Percentiles rank a stretch among this genome's conserved stretches.
Evolutionary conservation across 2,797 vertebrate genomes (phyloP).

Genomic region (Melanotaenia pygmaea): DNA sequence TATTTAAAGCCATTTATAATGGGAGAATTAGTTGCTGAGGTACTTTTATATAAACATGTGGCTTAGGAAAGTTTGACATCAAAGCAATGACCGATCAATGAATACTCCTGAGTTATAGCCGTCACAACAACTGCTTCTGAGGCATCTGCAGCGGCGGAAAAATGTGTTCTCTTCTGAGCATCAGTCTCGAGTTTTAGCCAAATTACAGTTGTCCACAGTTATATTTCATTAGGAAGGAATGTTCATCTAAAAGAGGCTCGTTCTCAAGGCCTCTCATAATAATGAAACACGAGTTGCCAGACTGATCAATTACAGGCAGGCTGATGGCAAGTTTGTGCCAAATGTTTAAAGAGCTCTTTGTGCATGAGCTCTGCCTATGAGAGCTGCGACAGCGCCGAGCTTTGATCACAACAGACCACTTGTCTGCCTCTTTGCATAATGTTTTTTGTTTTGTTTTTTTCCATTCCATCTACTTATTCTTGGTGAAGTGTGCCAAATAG

Average conservation of each 20-base stretch:
- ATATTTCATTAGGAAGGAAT: slow-evolving; percentile 36
- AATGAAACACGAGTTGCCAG: slow-evolving; percentile 39
- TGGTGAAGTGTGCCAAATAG: neutral
- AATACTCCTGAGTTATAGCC: neutral
- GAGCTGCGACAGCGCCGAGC: slow-evolving; percentile 19
- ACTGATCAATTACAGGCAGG: slow-evolving; percentile 45
- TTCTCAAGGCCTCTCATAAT: slow-evolving; percentile 33
- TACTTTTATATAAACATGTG: neutral
- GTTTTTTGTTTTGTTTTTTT: too few relatives aligned
- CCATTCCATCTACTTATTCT: neutral
- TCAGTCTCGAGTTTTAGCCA: neutral
- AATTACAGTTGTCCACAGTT: neutral
- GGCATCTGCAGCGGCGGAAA: neutral
- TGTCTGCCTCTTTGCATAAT: slow-evolving; percentile 4
- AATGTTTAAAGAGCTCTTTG: slow-evolving; percentile 50
- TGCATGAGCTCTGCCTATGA: slow-evolving; percentile 32
- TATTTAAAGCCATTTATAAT: too few relatives aligned
- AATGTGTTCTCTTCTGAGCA: neutral
- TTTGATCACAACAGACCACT: slow-evolving; percentile 28
- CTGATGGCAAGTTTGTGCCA: slow-evolving; percentile 38
- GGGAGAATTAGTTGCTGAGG: too few relatives aligned
- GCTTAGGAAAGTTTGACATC: neutral
- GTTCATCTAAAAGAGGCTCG: slow-evolving; percentile 31
- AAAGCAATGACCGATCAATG: neutral
- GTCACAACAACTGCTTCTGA: neutral